phyloP scores from a whole-genome alignment of 2,888 invertebrate species.

The Ectemnius lituratus region DNA sequence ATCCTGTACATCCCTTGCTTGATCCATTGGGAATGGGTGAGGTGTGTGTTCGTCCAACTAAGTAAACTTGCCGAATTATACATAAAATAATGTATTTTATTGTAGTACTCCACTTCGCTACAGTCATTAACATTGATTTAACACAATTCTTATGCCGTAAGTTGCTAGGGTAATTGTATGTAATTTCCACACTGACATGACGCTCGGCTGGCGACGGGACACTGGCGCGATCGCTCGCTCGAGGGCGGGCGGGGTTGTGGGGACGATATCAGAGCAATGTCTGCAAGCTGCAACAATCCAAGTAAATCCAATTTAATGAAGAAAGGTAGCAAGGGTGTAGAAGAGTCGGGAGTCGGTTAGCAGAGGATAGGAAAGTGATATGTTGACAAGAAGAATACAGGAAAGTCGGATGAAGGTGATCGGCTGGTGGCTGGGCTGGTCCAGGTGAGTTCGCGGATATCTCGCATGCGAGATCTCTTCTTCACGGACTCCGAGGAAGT shows the following conservation, averaged over 20 bases:
- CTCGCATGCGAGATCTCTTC: conserved; percentile 63
- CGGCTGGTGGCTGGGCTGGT: conserved; percentile 27
- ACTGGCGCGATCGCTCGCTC: conserved; percentile 58
- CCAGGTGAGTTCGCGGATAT: conserved; percentile 54
- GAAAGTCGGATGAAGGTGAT: background rate
- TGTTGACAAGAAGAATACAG: background rate
- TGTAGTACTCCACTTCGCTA: conserved; percentile 71
- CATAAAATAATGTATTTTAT: conserved; percentile 74
- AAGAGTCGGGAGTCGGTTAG: conserved; percentile 17
- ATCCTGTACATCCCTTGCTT: background rate
- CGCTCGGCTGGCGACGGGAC: conserved; percentile 58
- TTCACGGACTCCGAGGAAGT: conserved; percentile 37
- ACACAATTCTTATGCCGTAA: conserved; percentile 62
- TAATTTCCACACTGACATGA: conserved; percentile 64
- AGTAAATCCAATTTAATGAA: conserved; percentile 39
- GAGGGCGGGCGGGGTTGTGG: conserved; percentile 23
- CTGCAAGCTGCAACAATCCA: conserved; percentile 65
- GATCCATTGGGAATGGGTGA: background rate
- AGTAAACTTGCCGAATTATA: conserved; percentile 40
- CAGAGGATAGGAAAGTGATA: background rate
- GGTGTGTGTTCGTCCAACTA: background rate
- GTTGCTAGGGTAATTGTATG: conserved; percentile 51
- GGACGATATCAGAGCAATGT: conserved; percentile 58
- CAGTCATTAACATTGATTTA: conserved; percentile 71
- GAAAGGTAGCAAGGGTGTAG: background rate